A percentile compares a stretch with the other conserved stretches of the same genome.
Evolutionary conservation across 1,140 invertebrate genomes (phyloP).

Genomic region (Lamellibrachia luymesi): DNA sequence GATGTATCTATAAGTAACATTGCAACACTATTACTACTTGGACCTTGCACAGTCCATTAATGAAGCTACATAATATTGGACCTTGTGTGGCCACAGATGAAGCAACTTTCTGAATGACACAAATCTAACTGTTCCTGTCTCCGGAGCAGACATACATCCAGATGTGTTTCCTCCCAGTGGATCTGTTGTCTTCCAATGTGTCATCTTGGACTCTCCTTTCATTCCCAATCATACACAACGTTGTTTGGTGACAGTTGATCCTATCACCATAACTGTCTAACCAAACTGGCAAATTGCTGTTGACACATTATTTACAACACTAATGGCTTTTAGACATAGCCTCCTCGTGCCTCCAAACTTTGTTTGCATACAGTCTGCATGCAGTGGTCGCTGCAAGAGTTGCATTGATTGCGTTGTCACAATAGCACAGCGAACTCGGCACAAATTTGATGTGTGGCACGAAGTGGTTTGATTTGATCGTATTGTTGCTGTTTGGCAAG

Average conservation of each 20-base stretch:
- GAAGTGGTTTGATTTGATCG: not conserved
- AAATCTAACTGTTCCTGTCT: too few species aligned
- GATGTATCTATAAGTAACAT: too few species aligned
- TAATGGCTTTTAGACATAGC: not conserved
- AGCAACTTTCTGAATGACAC: too few species aligned
- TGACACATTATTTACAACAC: not conserved
- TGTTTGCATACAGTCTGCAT: not conserved
- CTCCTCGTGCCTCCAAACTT: not conserved
- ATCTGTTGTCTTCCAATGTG: too few species aligned
- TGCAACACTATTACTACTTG: too few species aligned
- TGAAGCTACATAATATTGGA: too few species aligned
- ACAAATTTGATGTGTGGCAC: not conserved
- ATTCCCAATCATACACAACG: not conserved
- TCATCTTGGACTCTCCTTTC: too few species aligned
- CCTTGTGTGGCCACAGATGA: too few species aligned
- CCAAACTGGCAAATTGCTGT: slow-evolving; percentile 4
- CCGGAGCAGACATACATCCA: too few species aligned
- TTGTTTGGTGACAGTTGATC: not conserved
- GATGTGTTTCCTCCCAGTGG: too few species aligned
- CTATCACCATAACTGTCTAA: not conserved
- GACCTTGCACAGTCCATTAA: too few species aligned
- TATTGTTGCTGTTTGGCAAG: not conserved
- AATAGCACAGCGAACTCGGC: not conserved
- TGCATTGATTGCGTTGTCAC: not conserved
- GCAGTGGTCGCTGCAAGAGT: not conserved